A percentile compares a stretch with the other conserved stretches of the same genome.
These are phyloP conservation scores for Sisor rabdophorus DNA, from an alignment of 2,113 vertebrate genomes.

Conservation along the genomic window DNA sequence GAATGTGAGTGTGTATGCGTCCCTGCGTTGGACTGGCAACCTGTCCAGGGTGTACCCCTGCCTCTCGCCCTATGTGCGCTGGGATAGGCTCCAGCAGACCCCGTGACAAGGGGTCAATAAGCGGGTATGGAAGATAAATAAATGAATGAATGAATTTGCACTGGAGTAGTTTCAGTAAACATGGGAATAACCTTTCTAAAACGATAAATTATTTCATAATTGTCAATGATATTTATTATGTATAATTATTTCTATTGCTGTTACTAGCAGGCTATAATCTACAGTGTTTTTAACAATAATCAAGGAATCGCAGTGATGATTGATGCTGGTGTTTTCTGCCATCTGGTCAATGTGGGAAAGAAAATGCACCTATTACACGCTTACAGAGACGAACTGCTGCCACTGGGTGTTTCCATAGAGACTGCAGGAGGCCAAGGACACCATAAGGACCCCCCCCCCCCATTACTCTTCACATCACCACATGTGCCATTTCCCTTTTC, in stretches of 20 bases:
- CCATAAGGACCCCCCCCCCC: conserved; percentile 42
- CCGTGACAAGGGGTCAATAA: too few relatives aligned
- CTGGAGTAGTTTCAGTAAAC: neutral
- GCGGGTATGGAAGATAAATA: too few relatives aligned
- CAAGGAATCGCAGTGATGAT: conserved; percentile 25
- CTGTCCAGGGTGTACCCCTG: too few relatives aligned
- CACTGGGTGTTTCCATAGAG: conserved; percentile 68
- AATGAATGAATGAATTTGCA: neutral
- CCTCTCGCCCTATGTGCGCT: too few relatives aligned
- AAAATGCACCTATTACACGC: conserved; percentile 55
- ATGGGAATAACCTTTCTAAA: too few relatives aligned
- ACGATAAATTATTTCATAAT: too few relatives aligned
- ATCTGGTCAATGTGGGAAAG: conserved; percentile 51
- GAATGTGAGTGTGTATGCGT: too few relatives aligned
- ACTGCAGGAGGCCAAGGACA: conserved; percentile 55
- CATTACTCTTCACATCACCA: conserved; percentile 18
- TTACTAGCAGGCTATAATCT: neutral
- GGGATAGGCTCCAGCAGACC: too few relatives aligned
- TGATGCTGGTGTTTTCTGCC: conserved; percentile 36
- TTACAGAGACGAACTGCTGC: conserved; percentile 47
- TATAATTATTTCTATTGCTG: neutral
- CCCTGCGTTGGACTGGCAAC: too few relatives aligned
- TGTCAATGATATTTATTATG: neutral
- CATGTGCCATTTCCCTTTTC: neutral
- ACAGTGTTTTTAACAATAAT: conserved; percentile 3